Percentiles rank a stretch among this genome's conserved stretches.
Evolutionary conservation across 1,140 invertebrate genomes (phyloP).

Genomic region (Diorhabda carinulata): DNA sequence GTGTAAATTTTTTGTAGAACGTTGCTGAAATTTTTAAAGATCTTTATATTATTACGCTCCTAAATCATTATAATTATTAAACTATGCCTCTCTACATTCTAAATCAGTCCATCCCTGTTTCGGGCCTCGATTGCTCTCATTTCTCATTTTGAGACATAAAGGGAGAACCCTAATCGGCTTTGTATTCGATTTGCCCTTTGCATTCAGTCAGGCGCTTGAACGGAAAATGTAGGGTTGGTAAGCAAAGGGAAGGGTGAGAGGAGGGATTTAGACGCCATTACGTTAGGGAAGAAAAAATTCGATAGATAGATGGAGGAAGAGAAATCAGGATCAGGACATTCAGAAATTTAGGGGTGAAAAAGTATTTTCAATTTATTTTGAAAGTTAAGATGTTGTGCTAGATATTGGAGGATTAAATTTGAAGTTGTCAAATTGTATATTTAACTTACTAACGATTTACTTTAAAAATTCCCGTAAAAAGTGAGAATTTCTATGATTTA

Average conservation of each 20-base stretch:
- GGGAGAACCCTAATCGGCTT: constrained; percentile 6
- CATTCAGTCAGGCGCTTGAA: neutral
- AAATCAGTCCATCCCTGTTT: neutral
- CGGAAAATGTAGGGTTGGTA: neutral
- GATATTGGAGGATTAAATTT: too few relatives aligned
- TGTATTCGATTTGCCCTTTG: constrained; percentile 4
- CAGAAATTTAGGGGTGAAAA: neutral
- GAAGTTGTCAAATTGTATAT: too few relatives aligned
- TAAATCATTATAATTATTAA: too few relatives aligned
- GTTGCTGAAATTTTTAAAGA: too few relatives aligned
- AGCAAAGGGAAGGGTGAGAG: neutral
- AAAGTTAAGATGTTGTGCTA: too few relatives aligned
- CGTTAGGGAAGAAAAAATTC: neutral
- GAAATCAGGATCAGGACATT: neutral
- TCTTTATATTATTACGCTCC: too few relatives aligned
- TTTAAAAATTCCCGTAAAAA: too few relatives aligned
- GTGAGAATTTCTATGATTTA: too few relatives aligned
- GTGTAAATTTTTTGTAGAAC: too few relatives aligned
- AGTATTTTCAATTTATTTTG: neutral
- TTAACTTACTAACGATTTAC: too few relatives aligned
- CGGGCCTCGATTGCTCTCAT: constrained; percentile 4
- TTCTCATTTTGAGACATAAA: constrained; percentile 13
- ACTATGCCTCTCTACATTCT: too few relatives aligned
- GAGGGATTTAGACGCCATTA: constrained; percentile 1
- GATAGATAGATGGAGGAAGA: neutral